Percentiles rank a stretch among this genome's conserved stretches.
These are phyloP conservation scores for Scrobipalpa costella DNA, from an alignment of 2,888 invertebrate genomes.

Conservation along the genomic window DNA sequence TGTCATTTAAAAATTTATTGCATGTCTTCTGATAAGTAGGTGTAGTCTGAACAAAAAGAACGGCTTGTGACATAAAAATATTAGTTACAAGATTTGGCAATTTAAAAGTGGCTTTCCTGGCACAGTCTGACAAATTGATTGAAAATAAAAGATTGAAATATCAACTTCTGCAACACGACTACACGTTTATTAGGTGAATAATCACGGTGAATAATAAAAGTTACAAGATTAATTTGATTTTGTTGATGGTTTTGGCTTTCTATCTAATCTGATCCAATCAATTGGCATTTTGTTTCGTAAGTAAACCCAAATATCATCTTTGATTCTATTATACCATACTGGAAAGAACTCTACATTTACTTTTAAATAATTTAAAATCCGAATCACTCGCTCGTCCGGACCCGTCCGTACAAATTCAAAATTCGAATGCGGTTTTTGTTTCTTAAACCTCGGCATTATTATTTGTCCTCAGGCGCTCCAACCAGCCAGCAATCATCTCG, in stretches of 20 bases:
- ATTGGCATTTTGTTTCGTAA: background rate
- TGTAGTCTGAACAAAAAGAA: constrained; percentile 37
- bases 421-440: background rate
- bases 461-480: constrained; percentile 60
- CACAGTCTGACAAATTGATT: constrained; percentile 35
- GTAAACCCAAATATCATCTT: background rate
- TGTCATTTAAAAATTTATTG: background rate
- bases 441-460: constrained; percentile 42
- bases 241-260: no score
- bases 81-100: constrained; percentile 60
- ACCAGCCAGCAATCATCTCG: constrained; percentile 62
- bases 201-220: background rate
- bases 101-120: constrained; percentile 45
- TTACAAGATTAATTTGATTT: no score
- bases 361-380: background rate
- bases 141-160: constrained; percentile 34
- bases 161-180: constrained; percentile 25
- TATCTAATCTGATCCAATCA: background rate
- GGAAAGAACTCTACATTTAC: background rate
- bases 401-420: background rate
- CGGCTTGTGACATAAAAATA: constrained; percentile 51
- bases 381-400: background rate
- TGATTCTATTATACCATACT: no score
- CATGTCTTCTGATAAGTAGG: background rate
- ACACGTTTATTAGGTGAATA: background rate